Conservation (phyloP, 2,888 invertebrate genomes). For the Charanyca ferruginea region DNA sequence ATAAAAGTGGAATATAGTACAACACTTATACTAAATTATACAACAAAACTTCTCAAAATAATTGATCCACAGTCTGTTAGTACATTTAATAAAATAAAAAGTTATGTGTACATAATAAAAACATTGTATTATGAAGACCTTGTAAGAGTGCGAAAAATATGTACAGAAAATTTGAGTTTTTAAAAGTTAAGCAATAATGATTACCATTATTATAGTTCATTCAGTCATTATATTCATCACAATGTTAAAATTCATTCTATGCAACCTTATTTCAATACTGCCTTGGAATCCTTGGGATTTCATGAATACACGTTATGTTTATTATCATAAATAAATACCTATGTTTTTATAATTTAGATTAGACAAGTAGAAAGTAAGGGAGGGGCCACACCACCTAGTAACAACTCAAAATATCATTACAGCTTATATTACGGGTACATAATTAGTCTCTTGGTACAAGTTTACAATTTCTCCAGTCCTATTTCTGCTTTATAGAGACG, state of each 20-base stretch:
- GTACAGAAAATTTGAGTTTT: slow-evolving; percentile 73
- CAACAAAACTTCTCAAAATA: slow-evolving; percentile 83
- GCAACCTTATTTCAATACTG: slow-evolving; percentile 66
- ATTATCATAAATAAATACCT: slow-evolving; percentile 57
- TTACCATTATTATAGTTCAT: slow-evolving; percentile 68
- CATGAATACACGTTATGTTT: slow-evolving; percentile 56
- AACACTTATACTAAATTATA: slow-evolving; percentile 83
- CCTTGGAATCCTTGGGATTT: slow-evolving; percentile 81
- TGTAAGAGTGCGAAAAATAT: slow-evolving; percentile 79
- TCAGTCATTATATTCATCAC: slow-evolving; percentile 87
- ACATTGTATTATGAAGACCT: slow-evolving; percentile 71
- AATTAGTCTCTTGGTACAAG: background rate
- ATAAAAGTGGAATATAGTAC: slow-evolving; percentile 88
- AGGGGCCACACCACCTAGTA: slow-evolving; percentile 1
- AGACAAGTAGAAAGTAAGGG: slow-evolving; percentile 37
- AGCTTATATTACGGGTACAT: slow-evolving; percentile 9
- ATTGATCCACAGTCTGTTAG: slow-evolving; percentile 81
- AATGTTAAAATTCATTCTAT: slow-evolving; percentile 79
- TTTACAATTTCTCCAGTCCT: slow-evolving; percentile 2
- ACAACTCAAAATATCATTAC: background rate
- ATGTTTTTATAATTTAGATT: slow-evolving; percentile 40
- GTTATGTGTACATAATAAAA: slow-evolving; percentile 76
- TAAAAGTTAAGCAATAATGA: slow-evolving; percentile 58
- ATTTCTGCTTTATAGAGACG: slow-evolving; percentile 1
- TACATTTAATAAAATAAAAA: slow-evolving; percentile 76